Evolutionary conservation across 2,888 invertebrate species (phyloP).

Genomic region (Azorinus chamasolen): DNA sequence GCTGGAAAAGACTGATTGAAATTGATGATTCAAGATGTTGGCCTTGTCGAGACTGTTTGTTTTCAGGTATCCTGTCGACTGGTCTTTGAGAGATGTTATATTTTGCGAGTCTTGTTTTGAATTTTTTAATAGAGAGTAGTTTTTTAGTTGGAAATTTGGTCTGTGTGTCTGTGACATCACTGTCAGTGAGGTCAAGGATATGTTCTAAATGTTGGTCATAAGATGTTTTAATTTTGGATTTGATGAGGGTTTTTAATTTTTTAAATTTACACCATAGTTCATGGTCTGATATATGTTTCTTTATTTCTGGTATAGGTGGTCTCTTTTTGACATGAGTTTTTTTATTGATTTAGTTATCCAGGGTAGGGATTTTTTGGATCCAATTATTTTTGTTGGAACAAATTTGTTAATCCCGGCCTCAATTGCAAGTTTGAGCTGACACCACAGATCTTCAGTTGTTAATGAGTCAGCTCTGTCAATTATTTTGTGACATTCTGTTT

Average conservation of each 20-base stretch:
- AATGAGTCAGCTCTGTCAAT: background rate
- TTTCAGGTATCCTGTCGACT: background rate
- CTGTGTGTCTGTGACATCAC: background rate
- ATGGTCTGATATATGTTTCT: background rate
- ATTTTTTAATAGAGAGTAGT: constrained; percentile 12
- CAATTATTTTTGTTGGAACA: constrained; percentile 1
- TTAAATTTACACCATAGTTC: background rate
- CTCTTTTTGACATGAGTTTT: constrained; percentile 17
- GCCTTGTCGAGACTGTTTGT: constrained; percentile 8
- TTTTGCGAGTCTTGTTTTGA: constrained; percentile 8
- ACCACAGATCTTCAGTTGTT: background rate
- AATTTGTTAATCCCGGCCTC: constrained; percentile 4
- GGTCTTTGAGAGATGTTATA: constrained; percentile 11
- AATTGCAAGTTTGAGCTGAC: constrained; percentile 3
- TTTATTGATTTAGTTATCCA: constrained; percentile 12
- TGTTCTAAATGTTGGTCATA: background rate
- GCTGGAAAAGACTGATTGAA: constrained; percentile 20
- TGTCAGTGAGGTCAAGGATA: constrained; percentile 5
- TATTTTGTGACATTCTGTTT: background rate
- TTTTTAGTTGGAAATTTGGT: constrained; percentile 10
- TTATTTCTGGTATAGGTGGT: background rate
- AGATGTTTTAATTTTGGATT: constrained; percentile 6
- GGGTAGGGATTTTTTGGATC: background rate
- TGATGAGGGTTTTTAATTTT: constrained; percentile 1
- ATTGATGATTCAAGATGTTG: constrained; percentile 7